Evolutionary conservation across 2,113 vertebrate species (phyloP), one percentile per base, ranked within the genome.

Genomic region (Ciconia maguari): DNA sequence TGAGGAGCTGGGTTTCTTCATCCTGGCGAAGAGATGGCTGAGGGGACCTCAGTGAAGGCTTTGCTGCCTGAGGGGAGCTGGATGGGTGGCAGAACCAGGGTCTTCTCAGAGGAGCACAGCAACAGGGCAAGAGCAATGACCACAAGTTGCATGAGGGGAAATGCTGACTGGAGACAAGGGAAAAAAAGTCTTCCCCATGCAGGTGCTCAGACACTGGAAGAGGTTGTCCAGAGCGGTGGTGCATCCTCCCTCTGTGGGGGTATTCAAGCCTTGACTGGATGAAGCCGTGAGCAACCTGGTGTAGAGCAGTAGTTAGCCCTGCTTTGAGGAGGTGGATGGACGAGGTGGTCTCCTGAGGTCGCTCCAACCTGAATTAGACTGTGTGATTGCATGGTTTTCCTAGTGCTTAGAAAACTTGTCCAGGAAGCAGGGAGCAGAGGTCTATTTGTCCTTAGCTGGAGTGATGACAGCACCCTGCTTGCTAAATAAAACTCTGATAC

Each of bases 181-280:
- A 8, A 25, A 30, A 30, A 68, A 71, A 15, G 1, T 51, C 69
- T 79, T 83, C 12, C 29, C 29, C 0, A 0, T n/a, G 22, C 18
- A 38, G 13, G 7, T 76, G 29, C 19, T 60, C 25, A 64, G 38
- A 44, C 6, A 38, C 48, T 29, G 34, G 54, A 72, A 72, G 32
- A 83, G 16, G 14, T 30, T 87, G 34, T 44, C 60, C 60, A 18
- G 65, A n/a, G 7, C 1, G 0, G 8, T 44, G 29, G 24, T 52
- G 36, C 15, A 11, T 76, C 17, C 38, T 90, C 11, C 11, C 29
- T 89, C 26, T 1, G 1, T 49, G 42, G 18, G 21, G 17, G 7
- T 79, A 22, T 54, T 62, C 34, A 38, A 10, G n/a, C 36, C 8
- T 30, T 77, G 44, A 8, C 36, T 51, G 44, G 52, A 51, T 77